Percentiles rank a stretch among this genome's conserved stretches.
Evolutionary conservation across 2,113 vertebrate genomes (phyloP).

Genomic region (Corythaixoides concolor): DNA sequence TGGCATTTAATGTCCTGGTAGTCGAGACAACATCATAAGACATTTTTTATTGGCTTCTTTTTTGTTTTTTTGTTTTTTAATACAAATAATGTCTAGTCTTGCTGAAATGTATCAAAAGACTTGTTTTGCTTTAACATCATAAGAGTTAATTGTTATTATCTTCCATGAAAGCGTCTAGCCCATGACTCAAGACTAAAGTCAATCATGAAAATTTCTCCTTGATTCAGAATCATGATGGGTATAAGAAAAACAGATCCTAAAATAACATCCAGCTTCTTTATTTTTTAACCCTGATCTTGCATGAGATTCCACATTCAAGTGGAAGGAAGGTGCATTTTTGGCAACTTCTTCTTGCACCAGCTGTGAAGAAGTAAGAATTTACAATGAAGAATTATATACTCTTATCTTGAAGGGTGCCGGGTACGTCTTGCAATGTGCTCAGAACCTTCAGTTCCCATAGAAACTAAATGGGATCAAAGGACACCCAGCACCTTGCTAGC

Average conservation of each 20-base stretch:
- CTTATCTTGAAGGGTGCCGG: not conserved
- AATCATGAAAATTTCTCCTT: not conserved
- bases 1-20: not conserved
- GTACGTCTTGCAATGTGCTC: not conserved
- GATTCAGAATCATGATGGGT: not conserved
- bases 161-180: not conserved
- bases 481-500: not conserved
- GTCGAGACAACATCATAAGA: not conserved
- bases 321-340: not conserved
- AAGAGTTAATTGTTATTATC: not conserved
- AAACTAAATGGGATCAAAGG: conserved; percentile 22
- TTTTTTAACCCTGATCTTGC: not conserved
- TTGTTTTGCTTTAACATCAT: not conserved
- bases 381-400: not conserved
- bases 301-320: not conserved
- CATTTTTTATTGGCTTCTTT: not conserved
- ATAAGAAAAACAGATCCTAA: not conserved
- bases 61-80: not conserved
- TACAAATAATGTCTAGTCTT: not conserved
- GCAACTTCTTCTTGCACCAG: not conserved
- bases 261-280: not conserved
- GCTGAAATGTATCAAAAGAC: not conserved
- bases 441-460: conserved; percentile 7
- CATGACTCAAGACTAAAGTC: not conserved
- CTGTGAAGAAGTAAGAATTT: not conserved